Conservation (phyloP, 2,113 vertebrate genomes). For the Ardeotis arabs region DNA sequence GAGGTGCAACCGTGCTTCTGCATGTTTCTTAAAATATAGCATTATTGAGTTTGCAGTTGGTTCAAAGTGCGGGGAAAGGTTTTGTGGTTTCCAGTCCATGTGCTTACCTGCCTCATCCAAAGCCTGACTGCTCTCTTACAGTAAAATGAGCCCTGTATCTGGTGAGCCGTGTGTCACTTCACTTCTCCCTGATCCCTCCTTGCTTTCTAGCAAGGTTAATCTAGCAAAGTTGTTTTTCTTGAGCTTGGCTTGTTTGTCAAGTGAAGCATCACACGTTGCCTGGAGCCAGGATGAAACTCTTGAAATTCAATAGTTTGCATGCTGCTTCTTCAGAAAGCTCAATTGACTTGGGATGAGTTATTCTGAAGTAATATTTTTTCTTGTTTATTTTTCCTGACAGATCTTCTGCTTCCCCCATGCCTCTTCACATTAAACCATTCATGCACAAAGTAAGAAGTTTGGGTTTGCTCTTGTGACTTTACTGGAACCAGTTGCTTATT, state of each 20-base stretch:
- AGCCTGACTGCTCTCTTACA: not conserved
- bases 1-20: not conserved
- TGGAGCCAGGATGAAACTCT: slow-evolving; percentile 25
- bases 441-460: not conserved
- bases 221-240: not conserved
- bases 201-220: not conserved
- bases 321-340: not conserved
- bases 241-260: slow-evolving; percentile 30
- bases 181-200: not conserved
- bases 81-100: not conserved
- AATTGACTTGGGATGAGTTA: slow-evolving; percentile 19
- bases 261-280: slow-evolving; percentile 15
- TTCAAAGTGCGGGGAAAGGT: not conserved
- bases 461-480: slow-evolving; percentile 7
- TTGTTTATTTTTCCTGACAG: slow-evolving; percentile 43
- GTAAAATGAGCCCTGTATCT: not conserved
- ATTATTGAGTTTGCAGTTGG: not conserved
- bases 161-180: not conserved
- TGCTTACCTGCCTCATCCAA: not conserved
- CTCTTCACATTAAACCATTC: slow-evolving; percentile 1
- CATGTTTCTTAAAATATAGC: not conserved
- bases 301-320: not conserved
- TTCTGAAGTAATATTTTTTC: slow-evolving; percentile 21
- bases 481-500: slow-evolving; percentile 26
- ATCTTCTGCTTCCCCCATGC: not conserved